Conservation (phyloP, 2,113 vertebrate genomes). For the Ailuropoda melanoleuca region DNA sequence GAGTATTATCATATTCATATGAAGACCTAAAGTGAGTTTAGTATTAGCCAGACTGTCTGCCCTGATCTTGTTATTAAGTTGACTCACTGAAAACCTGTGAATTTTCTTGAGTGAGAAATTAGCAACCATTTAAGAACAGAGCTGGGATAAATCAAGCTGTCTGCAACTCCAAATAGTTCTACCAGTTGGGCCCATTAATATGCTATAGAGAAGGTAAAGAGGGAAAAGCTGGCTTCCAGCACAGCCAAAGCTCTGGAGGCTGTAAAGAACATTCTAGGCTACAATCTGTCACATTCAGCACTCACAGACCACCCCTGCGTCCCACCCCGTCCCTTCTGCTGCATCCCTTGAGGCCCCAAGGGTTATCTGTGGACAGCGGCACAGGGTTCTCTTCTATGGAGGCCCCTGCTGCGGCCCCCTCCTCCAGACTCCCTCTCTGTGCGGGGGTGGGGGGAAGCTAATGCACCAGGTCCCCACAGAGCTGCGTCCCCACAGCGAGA, state of each 20-base stretch:
- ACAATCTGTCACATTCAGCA: constrained; percentile 11
- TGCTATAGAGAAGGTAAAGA: constrained; percentile 21
- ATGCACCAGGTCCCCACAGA: neutral
- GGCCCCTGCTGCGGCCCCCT: too few species aligned
- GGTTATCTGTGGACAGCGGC: neutral
- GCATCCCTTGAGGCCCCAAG: neutral
- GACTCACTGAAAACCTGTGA: constrained; percentile 56
- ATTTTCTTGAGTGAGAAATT: constrained; percentile 72
- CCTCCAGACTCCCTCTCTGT: neutral
- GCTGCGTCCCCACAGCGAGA: neutral
- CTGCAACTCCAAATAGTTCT: constrained; percentile 63
- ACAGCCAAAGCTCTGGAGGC: constrained; percentile 16
- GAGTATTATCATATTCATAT: neutral
- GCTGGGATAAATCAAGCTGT: constrained; percentile 76
- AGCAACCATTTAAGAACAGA: constrained; percentile 71
- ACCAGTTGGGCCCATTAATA: constrained; percentile 56
- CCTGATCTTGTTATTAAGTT: neutral
- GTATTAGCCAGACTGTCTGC: neutral
- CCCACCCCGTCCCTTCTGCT: neutral
- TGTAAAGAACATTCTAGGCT: constrained; percentile 37
- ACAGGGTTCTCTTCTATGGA: neutral
- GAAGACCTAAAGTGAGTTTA: neutral
- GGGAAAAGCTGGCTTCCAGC: constrained; percentile 31
- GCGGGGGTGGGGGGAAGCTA: too few species aligned
- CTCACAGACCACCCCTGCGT: constrained; percentile 34